These are phyloP conservation scores for Mus caroli DNA, from an alignment of 2,797 vertebrate genomes.

Conservation along the genomic window DNA sequence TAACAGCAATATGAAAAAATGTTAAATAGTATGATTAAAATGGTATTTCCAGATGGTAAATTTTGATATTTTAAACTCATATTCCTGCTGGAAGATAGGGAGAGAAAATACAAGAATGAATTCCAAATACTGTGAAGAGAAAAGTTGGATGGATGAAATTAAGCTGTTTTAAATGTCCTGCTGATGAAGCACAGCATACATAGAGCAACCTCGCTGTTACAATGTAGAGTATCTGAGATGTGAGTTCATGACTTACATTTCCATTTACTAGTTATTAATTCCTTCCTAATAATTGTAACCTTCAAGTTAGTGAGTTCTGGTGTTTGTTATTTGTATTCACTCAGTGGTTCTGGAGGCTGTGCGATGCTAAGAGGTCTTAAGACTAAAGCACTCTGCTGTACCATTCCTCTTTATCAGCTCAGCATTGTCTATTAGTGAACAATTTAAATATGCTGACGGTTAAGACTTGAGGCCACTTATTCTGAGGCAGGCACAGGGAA, in stretches of 20 bases:
- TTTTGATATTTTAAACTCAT: slow-evolving; percentile 32
- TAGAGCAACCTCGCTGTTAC: not conserved
- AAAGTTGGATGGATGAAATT: slow-evolving; percentile 29
- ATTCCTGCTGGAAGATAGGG: slow-evolving; percentile 19
- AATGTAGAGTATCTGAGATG: slow-evolving; percentile 35
- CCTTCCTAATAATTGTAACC: not conserved
- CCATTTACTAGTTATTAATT: slow-evolving; percentile 12
- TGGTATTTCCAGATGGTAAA: slow-evolving; percentile 45
- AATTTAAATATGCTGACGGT: slow-evolving; percentile 29
- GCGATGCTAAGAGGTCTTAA: not conserved
- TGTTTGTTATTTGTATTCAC: not conserved
- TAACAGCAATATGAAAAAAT: not conserved
- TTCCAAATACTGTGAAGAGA: slow-evolving; percentile 14
- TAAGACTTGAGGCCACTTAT: not conserved
- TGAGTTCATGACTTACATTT: not conserved
- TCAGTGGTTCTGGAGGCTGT: not conserved
- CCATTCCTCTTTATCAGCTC: not conserved
- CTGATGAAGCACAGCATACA: not conserved
- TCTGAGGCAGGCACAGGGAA: not conserved
- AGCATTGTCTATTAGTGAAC: not conserved
- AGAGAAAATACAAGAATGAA: not conserved
- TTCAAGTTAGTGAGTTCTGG: not conserved
- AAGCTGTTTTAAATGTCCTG: not conserved
- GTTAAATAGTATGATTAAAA: not conserved
- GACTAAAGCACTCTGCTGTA: too few relatives aligned